Conservation (phyloP, 2,113 vertebrate species). For the Nothoprocta perdicaria region DNA sequence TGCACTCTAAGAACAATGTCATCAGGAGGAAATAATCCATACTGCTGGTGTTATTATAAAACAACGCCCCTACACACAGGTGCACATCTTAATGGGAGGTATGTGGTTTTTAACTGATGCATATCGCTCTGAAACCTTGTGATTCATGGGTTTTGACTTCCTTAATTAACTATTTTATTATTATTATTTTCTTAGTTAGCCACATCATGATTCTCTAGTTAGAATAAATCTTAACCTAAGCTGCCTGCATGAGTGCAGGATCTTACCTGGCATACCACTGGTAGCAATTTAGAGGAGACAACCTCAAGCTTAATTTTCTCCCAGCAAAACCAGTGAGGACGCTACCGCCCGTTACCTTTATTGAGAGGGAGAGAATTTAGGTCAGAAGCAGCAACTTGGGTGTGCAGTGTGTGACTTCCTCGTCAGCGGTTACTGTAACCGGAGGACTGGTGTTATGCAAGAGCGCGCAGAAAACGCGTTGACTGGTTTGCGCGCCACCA, state of each 20-base stretch:
- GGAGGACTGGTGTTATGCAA: not conserved
- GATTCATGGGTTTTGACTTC: not conserved
- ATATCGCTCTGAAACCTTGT: not conserved
- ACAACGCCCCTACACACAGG: not conserved
- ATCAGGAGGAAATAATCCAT: not conserved
- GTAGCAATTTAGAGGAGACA: not conserved
- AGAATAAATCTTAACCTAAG: not conserved
- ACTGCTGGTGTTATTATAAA: not conserved
- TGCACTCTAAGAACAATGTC: constrained; percentile 31
- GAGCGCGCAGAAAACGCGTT: not conserved
- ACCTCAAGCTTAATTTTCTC: not conserved
- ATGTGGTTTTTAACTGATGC: not conserved
- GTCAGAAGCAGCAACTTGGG: not conserved
- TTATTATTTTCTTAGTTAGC: not conserved
- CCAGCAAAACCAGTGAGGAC: not conserved
- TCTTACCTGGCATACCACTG: rapidly evolving
- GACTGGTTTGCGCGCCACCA: not conserved
- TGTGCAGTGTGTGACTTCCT: not conserved
- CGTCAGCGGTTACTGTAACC: constrained; percentile 26
- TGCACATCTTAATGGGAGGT: not conserved
- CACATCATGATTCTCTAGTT: not conserved
- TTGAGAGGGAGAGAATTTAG: constrained; percentile 13
- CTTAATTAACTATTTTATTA: not conserved
- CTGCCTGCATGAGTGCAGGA: not conserved
- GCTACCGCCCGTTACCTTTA: rapidly evolving